Evolutionary conservation across 2,888 invertebrate genomes (phyloP).

Genomic region (Nemapogon koenigi): DNA sequence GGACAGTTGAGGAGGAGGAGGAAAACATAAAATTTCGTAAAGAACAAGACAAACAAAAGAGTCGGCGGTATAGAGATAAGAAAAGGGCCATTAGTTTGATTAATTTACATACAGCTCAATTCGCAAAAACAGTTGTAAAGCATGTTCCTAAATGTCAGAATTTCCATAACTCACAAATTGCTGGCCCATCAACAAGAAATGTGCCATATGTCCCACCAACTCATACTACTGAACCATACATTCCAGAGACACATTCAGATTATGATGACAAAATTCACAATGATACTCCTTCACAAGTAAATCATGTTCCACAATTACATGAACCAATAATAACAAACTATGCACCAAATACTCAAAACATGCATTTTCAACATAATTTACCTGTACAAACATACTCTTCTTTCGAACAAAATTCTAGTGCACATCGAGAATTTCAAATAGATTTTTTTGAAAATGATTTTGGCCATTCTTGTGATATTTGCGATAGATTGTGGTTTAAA

Average conservation of each 20-base stretch:
- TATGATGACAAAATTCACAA: constrained; percentile 17
- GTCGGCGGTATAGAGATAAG: constrained; percentile 13
- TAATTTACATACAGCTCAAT: constrained; percentile 11
- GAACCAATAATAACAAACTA: constrained; percentile 12
- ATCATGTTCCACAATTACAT: constrained; percentile 12
- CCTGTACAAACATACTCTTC: constrained; percentile 11
- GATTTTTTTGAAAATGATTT: constrained; percentile 13
- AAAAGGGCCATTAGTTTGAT: constrained; percentile 12
- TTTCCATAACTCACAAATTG: constrained; percentile 9
- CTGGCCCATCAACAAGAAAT: constrained; percentile 13
- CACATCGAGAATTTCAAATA: constrained; percentile 10
- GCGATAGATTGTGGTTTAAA: constrained; percentile 17
- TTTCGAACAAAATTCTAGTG: constrained; percentile 11
- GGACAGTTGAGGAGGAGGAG: background rate
- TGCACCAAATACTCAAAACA: constrained; percentile 12
- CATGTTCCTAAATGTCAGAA: constrained; percentile 6
- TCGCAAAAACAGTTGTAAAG: constrained; percentile 6
- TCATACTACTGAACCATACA: constrained; percentile 10
- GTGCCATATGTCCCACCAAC: constrained; percentile 13
- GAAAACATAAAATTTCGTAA: constrained; percentile 8
- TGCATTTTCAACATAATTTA: constrained; percentile 13
- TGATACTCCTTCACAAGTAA: constrained; percentile 9
- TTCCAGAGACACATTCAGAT: constrained; percentile 12
- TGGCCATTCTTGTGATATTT: constrained; percentile 16
- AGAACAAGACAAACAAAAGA: constrained; percentile 12